A percentile compares a stretch with the other conserved stretches of the same genome.
Conservation (phyloP, 2,888 invertebrate species). For the Lochmaea crataegi region DNA sequence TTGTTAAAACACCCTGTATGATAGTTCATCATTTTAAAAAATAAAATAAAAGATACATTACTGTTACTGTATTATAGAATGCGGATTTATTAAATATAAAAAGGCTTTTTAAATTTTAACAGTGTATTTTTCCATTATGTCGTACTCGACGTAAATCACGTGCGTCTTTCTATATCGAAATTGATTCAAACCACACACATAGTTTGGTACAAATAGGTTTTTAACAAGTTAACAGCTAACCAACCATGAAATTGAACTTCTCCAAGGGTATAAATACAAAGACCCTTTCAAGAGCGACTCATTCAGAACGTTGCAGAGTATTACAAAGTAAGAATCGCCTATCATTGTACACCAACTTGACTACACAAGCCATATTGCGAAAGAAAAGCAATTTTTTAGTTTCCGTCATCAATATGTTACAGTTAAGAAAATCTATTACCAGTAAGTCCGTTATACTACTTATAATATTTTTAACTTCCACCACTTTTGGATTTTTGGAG, state of each 20-base stretch:
- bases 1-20: no score
- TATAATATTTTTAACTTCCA: conserved; percentile 39
- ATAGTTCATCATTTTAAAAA: no score
- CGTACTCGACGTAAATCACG: conserved; percentile 33
- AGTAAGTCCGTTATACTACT: conserved; percentile 39
- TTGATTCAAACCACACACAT: conserved; percentile 43
- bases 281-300: neutral
- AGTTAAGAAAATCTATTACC: conserved; percentile 35
- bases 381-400: conserved; percentile 27
- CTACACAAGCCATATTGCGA: conserved; percentile 44
- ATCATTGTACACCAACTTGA: conserved; percentile 37
- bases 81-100: no score
- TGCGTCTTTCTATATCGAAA: conserved; percentile 23
- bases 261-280: conserved; percentile 40
- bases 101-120: conserved; percentile 2
- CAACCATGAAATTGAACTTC: conserved; percentile 41
- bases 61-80: no score
- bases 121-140: conserved; percentile 22
- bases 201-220: conserved; percentile 45
- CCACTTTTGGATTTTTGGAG: conserved; percentile 36
- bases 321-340: conserved; percentile 25
- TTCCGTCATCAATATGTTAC: conserved; percentile 38
- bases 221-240: conserved; percentile 38
- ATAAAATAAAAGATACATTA: no score
- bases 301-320: conserved; percentile 37